Evolutionary conservation across 2,888 invertebrate species (phyloP).

Genomic region (Caenorhabditis sp.): DNA sequence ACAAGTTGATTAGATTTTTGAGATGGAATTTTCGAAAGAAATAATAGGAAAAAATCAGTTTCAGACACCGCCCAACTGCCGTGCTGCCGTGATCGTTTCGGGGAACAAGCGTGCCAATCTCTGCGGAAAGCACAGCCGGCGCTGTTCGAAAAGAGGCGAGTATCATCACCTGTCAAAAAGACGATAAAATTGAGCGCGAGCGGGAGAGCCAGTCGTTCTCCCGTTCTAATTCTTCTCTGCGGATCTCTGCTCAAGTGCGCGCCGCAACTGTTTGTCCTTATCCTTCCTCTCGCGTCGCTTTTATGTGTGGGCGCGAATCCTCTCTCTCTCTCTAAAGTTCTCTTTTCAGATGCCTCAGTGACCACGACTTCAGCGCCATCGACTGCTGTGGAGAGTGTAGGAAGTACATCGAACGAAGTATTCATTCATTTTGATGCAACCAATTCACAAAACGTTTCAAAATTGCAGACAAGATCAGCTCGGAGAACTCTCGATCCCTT

Average conservation of each 20-base stretch:
- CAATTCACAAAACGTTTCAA: too few relatives aligned
- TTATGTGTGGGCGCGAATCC: constrained; percentile 44
- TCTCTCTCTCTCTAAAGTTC: too few relatives aligned
- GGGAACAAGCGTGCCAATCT: constrained; percentile 67
- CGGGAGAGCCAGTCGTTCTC: constrained; percentile 30
- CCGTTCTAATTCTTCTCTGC: background rate
- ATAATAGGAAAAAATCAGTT: constrained; percentile 15
- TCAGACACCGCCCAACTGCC: constrained; percentile 68
- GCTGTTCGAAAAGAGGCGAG: constrained; percentile 63
- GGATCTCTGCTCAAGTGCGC: constrained; percentile 35
- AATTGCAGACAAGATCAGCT: constrained; percentile 68
- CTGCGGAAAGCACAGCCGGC: constrained; percentile 67
- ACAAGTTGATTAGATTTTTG: constrained; percentile 3
- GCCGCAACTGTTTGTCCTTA: constrained; percentile 26
- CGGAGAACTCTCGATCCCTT: constrained; percentile 62
- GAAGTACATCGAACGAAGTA: constrained; percentile 66
- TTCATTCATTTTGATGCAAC: too few relatives aligned
- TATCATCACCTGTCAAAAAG: constrained; percentile 15
- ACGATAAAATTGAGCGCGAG: constrained; percentile 24
- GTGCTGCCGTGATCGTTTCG: constrained; percentile 71
- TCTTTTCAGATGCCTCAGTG: constrained; percentile 62
- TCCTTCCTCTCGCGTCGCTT: constrained; percentile 23
- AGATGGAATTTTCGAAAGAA: background rate
- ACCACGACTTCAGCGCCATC: constrained; percentile 71
- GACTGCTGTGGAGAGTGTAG: constrained; percentile 71